Base-by-base conservation (phyloP, 2,888 invertebrate genomes). In the Heliconius erato region DNA sequence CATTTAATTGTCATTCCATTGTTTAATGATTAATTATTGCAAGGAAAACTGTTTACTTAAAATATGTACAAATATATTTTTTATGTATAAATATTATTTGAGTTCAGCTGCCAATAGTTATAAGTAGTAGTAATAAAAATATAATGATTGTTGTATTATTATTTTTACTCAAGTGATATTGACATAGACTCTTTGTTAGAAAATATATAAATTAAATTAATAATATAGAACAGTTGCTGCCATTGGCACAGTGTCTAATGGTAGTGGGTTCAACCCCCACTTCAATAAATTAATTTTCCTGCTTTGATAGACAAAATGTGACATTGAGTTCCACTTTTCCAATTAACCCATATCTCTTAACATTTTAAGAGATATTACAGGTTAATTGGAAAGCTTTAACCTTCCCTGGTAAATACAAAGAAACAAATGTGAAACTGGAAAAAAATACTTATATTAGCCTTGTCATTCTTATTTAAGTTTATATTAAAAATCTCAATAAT, bases 1-100 rank as follows among this genome's bases (percentile, higher is more conserved):
- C 19, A 23, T 71, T 26, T 72, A 74, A 65, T 78, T 78, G 49
- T 65, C 81, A 49, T 68, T 59, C 76, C 35, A 44, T 76, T 81
- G 79, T 63, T 19, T 54, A 54, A 28, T 54, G 67, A n/a, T 28
- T 54, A 67, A 67, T 74, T 32, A 78, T 26, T 16, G 23, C 4
- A 77, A 44, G 44, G 44, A 44, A 44, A 78, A 65, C 65, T 78
- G 19, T 78, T 14, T 12, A 49, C 0, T 72, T 28, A 63, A 63
- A 4, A n/a, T n/a, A 63, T 63, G 12, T 63, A 23, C 3, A 12
- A 1, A n/a, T 3, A 11, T 63, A 63, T n/a, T 63, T n/a, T 63
- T 63, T 63, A 63, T n/a, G n/a, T 63, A 54, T 23, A 23, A 54
- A 54, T 23, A 23, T 23, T 54, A 54, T 23, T 54, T 54, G 54